These are phyloP conservation scores for Paratrypauchen microcephalus DNA, from an alignment of 2,797 vertebrate genomes.

Conservation along the genomic window DNA sequence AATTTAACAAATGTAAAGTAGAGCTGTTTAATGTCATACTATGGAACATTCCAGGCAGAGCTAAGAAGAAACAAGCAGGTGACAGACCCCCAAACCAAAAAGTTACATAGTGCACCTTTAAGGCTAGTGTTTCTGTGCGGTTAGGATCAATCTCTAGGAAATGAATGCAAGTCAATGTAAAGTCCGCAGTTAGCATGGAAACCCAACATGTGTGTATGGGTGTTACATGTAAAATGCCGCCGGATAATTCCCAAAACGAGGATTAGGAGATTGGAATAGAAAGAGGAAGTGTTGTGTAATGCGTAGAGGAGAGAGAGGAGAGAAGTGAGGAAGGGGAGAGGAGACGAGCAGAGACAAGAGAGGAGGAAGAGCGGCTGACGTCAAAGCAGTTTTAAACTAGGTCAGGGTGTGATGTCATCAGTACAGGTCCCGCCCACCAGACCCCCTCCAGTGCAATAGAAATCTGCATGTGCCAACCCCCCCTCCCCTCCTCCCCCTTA, in stretches of 20 bases:
- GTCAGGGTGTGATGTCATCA: slow-evolving; percentile 76
- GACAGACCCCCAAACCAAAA: too few species aligned
- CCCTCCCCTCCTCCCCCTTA: slow-evolving; percentile 10
- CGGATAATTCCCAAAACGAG: slow-evolving; percentile 2
- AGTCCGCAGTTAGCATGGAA: too few species aligned
- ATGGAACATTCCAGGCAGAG: too few species aligned
- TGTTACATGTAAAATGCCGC: neutral
- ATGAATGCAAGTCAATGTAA: too few species aligned
- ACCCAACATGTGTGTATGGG: neutral
- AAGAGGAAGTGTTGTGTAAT: slow-evolving; percentile 25
- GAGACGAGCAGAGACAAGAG: slow-evolving; percentile 33
- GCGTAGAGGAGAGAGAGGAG: too few species aligned
- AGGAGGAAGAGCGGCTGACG: slow-evolving; percentile 44
- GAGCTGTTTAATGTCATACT: too few species aligned
- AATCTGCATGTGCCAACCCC: slow-evolving; percentile 16
- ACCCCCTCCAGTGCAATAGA: slow-evolving; percentile 30
- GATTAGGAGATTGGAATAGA: slow-evolving; percentile 8
- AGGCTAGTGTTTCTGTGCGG: too few species aligned
- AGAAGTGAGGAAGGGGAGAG: slow-evolving; percentile 16
- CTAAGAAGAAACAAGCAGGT: too few species aligned
- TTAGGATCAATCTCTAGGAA: too few species aligned
- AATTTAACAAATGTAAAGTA: too few species aligned
- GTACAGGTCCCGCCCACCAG: slow-evolving; percentile 39
- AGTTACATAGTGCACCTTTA: too few species aligned
- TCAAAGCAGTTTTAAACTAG: slow-evolving; percentile 70